A percentile compares a stretch with the other conserved stretches of the same genome.
Evolutionary conservation across 2,113 vertebrate species (phyloP).

Genomic region (Nothobranchius kuhntae): DNA sequence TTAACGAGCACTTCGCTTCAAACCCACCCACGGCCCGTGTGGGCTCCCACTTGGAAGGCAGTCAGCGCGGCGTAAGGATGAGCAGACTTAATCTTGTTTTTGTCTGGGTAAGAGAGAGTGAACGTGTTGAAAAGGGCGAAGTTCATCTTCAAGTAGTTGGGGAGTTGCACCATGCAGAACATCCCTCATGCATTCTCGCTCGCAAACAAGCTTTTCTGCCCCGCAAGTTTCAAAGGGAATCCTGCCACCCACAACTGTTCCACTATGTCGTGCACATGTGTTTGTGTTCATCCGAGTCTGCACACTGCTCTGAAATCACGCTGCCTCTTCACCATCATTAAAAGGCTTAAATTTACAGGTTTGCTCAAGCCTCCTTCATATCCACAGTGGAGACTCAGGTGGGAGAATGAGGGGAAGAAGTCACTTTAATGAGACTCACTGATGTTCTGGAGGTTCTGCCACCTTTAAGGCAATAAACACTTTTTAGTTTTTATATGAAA

Average conservation of each 20-base stretch:
- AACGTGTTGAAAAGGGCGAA: slow-evolving; percentile 71
- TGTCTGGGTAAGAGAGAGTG: slow-evolving; percentile 53
- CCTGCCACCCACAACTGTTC: slow-evolving; percentile 76
- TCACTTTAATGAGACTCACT: slow-evolving; percentile 6
- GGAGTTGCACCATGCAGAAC: slow-evolving; percentile 58
- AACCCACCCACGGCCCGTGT: slow-evolving; percentile 74
- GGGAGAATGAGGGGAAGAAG: slow-evolving; percentile 38
- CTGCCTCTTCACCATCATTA: slow-evolving; percentile 44
- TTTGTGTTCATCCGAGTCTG: slow-evolving; percentile 46
- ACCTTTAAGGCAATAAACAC: slow-evolving; percentile 2
- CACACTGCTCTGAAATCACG: slow-evolving; percentile 48
- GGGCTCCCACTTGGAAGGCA: slow-evolving; percentile 69
- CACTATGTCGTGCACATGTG: slow-evolving; percentile 60
- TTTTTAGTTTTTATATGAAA: slow-evolving; percentile 17
- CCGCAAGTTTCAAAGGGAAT: slow-evolving; percentile 78
- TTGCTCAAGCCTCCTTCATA: slow-evolving; percentile 37
- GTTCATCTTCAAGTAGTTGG: slow-evolving; percentile 65
- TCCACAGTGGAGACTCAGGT: slow-evolving; percentile 57
- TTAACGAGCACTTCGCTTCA: slow-evolving; percentile 77
- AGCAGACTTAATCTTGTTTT: slow-evolving; percentile 73
- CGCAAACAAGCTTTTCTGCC: slow-evolving; percentile 57
- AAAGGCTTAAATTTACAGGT: slow-evolving; percentile 56
- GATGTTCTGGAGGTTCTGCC: slow-evolving; percentile 22
- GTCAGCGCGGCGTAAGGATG: slow-evolving; percentile 51
- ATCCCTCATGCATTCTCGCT: slow-evolving; percentile 56